Evolutionary conservation across 2,113 vertebrate genomes (phyloP).

Genomic region (Scalopus aquaticus): DNA sequence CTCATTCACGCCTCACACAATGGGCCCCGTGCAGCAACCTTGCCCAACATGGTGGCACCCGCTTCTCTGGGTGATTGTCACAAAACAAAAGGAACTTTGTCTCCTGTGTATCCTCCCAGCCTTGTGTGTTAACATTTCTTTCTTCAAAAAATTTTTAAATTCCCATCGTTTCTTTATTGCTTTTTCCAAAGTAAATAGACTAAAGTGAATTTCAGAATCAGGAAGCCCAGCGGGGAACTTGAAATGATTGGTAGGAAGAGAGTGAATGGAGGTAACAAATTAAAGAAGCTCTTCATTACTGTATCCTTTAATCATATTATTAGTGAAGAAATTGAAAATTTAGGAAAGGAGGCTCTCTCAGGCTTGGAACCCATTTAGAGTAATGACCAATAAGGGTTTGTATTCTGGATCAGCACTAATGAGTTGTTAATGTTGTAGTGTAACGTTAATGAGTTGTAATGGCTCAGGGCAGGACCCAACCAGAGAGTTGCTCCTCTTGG

Average conservation of each 20-base stretch:
- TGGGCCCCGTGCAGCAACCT: conserved; percentile 83
- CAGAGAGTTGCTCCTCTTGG: not conserved
- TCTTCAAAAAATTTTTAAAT: conserved; percentile 67
- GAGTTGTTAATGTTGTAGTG: not conserved
- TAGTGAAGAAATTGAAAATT: not conserved
- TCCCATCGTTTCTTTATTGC: conserved; percentile 71
- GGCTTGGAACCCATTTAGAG: not conserved
- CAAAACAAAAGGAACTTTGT: conserved; percentile 83
- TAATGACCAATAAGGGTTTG: not conserved
- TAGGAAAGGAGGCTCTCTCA: not conserved
- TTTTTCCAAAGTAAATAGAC: conserved; percentile 80
- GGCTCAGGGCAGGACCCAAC: not conserved
- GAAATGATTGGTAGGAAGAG: conserved; percentile 55
- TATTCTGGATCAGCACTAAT: not conserved
- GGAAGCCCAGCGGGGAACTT: conserved; percentile 66
- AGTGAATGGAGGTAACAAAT: not conserved
- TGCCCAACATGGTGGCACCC: conserved; percentile 82
- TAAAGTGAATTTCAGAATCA: conserved; percentile 75
- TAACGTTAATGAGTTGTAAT: not conserved
- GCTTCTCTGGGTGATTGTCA: conserved; percentile 82
- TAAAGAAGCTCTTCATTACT: not conserved
- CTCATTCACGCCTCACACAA: conserved; percentile 83
- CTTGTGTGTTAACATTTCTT: conserved; percentile 83
- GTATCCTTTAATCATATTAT: not conserved
- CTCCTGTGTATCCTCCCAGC: conserved; percentile 77